Evolutionary conservation across 2,797 vertebrate species (phyloP).

Genomic region (Glyptemys insculpta): DNA sequence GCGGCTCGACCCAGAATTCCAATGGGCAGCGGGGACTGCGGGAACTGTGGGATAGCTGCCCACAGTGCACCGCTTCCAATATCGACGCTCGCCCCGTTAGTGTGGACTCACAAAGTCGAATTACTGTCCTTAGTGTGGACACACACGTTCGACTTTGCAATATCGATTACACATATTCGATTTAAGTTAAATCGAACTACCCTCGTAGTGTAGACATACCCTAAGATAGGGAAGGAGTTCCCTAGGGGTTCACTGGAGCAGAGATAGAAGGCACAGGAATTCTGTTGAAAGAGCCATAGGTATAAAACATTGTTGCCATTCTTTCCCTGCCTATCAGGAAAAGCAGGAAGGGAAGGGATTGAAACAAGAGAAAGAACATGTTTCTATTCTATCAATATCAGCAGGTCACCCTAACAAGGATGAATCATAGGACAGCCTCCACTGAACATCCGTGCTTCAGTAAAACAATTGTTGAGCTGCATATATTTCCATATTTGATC

Average conservation of each 20-base stretch:
- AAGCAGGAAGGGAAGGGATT: slow-evolving; percentile 29
- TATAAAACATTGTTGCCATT: neutral
- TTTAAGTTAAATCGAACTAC: no score
- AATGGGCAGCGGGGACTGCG: no score
- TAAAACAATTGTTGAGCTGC: slow-evolving; percentile 55
- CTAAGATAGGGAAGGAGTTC: neutral
- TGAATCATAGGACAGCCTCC: slow-evolving; percentile 45
- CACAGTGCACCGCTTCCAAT: no score
- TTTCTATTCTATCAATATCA: slow-evolving; percentile 55
- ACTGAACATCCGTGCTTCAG: slow-evolving; percentile 46
- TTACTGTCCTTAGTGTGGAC: no score
- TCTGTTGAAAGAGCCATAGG: neutral
- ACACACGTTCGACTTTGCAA: no score
- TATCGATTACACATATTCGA: no score
- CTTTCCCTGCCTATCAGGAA: slow-evolving; percentile 31
- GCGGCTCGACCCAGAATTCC: no score
- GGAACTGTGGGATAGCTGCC: no score
- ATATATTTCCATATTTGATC: slow-evolving; percentile 72
- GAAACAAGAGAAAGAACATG: neutral
- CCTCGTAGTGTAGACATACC: no score
- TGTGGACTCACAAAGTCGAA: no score
- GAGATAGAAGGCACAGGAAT: neutral
- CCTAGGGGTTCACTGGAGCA: neutral
- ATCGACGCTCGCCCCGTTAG: no score
- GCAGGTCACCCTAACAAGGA: slow-evolving; percentile 55